Evolutionary conservation across 2,888 invertebrate species (phyloP), one percentile per base, ranked within the genome.

Genomic region (Abscondita cerata): DNA sequence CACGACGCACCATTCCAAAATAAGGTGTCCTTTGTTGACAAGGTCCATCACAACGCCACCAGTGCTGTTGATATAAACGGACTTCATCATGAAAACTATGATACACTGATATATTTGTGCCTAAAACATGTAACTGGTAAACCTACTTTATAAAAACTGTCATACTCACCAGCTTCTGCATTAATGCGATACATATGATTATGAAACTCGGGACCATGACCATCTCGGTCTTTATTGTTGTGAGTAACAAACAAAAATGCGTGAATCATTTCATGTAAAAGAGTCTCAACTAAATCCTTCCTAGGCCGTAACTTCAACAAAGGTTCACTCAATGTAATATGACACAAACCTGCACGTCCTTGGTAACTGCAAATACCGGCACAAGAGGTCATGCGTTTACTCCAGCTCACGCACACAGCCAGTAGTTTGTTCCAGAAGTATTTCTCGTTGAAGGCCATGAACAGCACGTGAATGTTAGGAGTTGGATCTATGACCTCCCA

Each of bases 201-300:
- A 69, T 92, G 87, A 77, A 99, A 99, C 75, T 93, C 90, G 0
- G 96, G 95, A 0, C 99, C 99, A 80, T 99, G 98, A 0, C 94
- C 97, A 79, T 96, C 93, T 71, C 95, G 87, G 73, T 98, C 96
- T 73, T 88, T 85, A 71, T 93, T 90, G 69, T 90, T 89, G 67
- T 89, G 84, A 0, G 93, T 91, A 0, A 98, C 87, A 81, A 98
- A 99, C 63, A 98, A 86, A 78, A 87, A 98, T 0, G 98, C 99
- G 79, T 99, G 99, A 66, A 99, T 99, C 99, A 99, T 99, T 82
- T 99, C 99, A 81, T 99, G 99, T 82, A 99, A 82, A n/a, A 99
- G 82, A 0, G 99, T 99, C 82, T 99, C 96, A 0, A 99, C 87
- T 0, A 99, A 83, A 81, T 99, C 97, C 78, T 95, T 96, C 34